Conservation (phyloP, 2,113 vertebrate species). For the Epinephelus fuscoguttatus region DNA sequence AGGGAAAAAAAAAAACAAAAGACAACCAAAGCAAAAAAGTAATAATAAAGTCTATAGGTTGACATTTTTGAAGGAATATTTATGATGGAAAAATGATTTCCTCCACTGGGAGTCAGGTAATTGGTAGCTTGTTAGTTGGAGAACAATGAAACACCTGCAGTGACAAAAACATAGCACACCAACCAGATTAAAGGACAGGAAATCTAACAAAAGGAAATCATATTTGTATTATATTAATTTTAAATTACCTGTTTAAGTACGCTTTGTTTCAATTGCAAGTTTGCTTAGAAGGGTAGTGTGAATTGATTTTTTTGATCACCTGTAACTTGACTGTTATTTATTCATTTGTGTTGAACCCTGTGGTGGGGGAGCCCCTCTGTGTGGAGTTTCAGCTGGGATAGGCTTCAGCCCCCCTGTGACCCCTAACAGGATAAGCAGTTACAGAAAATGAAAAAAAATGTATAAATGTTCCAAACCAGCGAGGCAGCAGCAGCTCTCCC, state of each 20-base stretch:
- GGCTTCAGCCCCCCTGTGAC: too few species aligned
- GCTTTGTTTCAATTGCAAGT: not conserved
- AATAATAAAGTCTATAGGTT: not conserved
- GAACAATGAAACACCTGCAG: not conserved
- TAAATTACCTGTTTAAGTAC: not conserved
- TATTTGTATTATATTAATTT: too few species aligned
- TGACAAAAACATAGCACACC: not conserved
- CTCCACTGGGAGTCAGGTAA: not conserved
- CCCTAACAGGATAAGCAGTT: too few species aligned
- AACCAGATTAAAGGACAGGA: not conserved
- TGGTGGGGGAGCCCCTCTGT: too few species aligned
- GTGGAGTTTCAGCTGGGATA: too few species aligned
- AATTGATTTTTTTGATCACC: not conserved
- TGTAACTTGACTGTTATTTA: too few species aligned
- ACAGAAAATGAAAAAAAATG: too few species aligned
- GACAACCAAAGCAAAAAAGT: not conserved
- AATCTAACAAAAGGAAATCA: not conserved
- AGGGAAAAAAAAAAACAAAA: not conserved
- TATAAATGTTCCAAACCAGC: too few species aligned
- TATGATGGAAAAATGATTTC: not conserved
- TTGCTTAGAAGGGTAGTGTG: not conserved
- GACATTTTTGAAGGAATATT: not conserved
- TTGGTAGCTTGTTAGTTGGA: not conserved
- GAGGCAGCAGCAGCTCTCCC: too few species aligned
- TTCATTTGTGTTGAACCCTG: too few species aligned